Evolutionary conservation across 2,888 invertebrate species (phyloP).

Genomic region (Metellina segmentata): DNA sequence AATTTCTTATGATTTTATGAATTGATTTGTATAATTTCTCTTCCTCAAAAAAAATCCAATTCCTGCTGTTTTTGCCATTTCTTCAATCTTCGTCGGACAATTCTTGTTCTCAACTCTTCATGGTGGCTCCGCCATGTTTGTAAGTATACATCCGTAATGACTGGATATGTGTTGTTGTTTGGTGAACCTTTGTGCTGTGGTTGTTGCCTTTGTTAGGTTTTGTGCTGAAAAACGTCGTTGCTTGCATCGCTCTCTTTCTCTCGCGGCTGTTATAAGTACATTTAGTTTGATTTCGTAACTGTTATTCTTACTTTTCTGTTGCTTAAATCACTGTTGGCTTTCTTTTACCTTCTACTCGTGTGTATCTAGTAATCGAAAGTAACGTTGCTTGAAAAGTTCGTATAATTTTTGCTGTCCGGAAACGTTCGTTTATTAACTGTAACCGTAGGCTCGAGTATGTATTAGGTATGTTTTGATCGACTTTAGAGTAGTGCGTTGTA

Average conservation of each 20-base stretch:
- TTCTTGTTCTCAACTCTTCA: constrained; percentile 51
- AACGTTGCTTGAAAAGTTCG: constrained; percentile 41
- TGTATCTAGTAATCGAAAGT: constrained; percentile 33
- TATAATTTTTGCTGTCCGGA: constrained; percentile 4
- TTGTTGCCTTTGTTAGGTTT: constrained; percentile 55
- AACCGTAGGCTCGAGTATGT: constrained; percentile 60
- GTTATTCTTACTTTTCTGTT: constrained; percentile 37
- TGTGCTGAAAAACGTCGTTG: constrained; percentile 55
- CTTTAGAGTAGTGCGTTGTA: constrained; percentile 60
- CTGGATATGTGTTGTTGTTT: constrained; percentile 66
- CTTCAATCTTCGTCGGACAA: constrained; percentile 65
- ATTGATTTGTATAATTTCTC: constrained; percentile 75
- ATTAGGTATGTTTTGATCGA: constrained; percentile 52
- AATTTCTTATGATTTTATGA: constrained; percentile 75
- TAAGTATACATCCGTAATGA: constrained; percentile 51
- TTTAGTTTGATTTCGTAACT: constrained; percentile 25
- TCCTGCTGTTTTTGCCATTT: constrained; percentile 76
- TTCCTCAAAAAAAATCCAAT: constrained; percentile 65
- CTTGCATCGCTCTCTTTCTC: constrained; percentile 61
- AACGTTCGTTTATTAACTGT: constrained; percentile 36
- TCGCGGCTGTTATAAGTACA: constrained; percentile 3
- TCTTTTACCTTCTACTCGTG: constrained; percentile 36
- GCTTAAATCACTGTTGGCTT: constrained; percentile 50
- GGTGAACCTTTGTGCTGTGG: constrained; percentile 64
- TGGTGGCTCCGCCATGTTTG: constrained; percentile 62